These are phyloP conservation scores for Ceyx erithaca DNA, from an alignment of 2,797 vertebrate species.

Conservation along the genomic window DNA sequence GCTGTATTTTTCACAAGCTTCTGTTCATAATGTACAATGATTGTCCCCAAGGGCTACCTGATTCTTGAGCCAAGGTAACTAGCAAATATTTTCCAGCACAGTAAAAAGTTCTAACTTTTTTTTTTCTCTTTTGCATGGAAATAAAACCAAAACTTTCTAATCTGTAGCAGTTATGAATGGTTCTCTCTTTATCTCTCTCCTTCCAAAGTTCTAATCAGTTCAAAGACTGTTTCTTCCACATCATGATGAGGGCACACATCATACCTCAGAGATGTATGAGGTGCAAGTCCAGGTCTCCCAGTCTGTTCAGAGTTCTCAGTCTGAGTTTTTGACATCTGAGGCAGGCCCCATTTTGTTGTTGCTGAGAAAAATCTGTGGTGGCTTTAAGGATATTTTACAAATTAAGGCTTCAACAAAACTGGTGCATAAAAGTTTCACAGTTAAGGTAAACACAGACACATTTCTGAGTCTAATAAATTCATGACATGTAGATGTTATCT, in stretches of 20 bases:
- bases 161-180: neutral
- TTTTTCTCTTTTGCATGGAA: neutral
- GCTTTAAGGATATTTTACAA: neutral
- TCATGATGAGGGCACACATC: fast-evolving
- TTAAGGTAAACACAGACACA: neutral
- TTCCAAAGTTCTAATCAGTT: neutral
- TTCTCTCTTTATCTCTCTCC: neutral
- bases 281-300: neutral
- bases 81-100: neutral
- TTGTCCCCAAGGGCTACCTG: neutral
- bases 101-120: neutral
- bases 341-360: neutral
- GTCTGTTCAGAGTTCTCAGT: neutral
- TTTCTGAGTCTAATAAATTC: neutral
- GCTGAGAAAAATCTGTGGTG: neutral
- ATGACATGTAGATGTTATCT: neutral
- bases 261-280: neutral
- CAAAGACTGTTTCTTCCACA: neutral
- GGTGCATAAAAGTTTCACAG: neutral
- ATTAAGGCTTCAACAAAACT: neutral
- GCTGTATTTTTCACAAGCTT: neutral
- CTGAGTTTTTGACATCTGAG: neutral
- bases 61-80: neutral
- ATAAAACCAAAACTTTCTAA: neutral
- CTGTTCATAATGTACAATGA: fast-evolving